Evolutionary conservation across 2,888 invertebrate species (phyloP), one percentile per base, ranked within the genome.

Genomic region (Trachelus tabidus): DNA sequence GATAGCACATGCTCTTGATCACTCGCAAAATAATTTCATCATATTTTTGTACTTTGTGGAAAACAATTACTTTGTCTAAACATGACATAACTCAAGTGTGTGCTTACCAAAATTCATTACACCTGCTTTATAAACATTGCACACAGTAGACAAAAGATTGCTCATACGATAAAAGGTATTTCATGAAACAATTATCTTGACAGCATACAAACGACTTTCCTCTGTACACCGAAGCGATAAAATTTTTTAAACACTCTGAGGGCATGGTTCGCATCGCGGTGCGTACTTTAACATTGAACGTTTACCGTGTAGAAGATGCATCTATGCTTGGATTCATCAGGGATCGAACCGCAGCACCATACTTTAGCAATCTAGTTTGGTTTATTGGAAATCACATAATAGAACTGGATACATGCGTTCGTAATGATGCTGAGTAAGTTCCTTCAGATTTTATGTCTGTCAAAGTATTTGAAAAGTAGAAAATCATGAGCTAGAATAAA

Each of bases 191-290:
- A 56, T 77, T 73, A 73, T 74, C 82, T 84, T 92, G 93, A 73
- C 89, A 97, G 97, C 97, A 98, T 90, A 99, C 99, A 77, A 98
- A 99, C 93, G 99, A 99, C 92, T 99, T 99, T 92, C 99, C 99
- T 11, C 93, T 99, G 31, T 99, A 99, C 91, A 99, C 99, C 3
- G 99, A 99, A 93, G 99, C 99, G 68, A 98, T 99, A 81, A 99
- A 99, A 92, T 99, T 99, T 93, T 99, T 99, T 93, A 99, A 99
- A 92, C 99, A 99, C 92, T 96, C 97, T 0, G 99, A 99, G 92
- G 97, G 98, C 68, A 99, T 99, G 99, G 99, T 99, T 68, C 94
- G 99, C 75, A 99, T 99, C 85, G 99, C 99, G 3, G 99, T 99
- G 23, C 94, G 99, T 80, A 99, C 99, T 15, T 94, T 99, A 82